Percentiles rank a stretch among this genome's conserved stretches.
Evolutionary conservation across 2,888 invertebrate species (phyloP).

Genomic region (Lycophotia porphyrea): DNA sequence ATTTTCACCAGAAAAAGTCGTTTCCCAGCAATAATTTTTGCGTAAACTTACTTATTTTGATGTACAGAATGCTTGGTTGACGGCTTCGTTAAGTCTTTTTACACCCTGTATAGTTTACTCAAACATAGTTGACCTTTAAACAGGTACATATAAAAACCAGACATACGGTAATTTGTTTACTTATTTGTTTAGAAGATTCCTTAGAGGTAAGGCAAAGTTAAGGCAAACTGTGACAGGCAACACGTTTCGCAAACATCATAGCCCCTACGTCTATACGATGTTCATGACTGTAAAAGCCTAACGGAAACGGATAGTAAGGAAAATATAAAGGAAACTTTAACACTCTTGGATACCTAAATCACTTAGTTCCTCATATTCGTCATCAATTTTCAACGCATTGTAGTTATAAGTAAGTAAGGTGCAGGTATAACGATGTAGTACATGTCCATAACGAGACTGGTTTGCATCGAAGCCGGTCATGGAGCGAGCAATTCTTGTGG

Average conservation of each 20-base stretch:
- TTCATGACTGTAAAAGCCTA: not conserved
- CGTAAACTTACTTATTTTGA: no score
- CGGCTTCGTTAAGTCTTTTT: no score
- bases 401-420: slow-evolving; percentile 49
- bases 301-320: not conserved
- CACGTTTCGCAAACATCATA: no score
- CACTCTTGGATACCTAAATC: not conserved
- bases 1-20: no score
- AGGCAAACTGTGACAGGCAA: not conserved
- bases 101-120: no score
- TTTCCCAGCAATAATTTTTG: no score
- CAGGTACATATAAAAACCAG: not conserved
- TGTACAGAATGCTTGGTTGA: no score
- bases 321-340: not conserved
- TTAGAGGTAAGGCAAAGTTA: not conserved
- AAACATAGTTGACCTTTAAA: not conserved
- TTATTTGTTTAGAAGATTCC: not conserved
- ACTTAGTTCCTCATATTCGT: slow-evolving; percentile 51
- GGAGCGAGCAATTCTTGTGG: slow-evolving; percentile 30
- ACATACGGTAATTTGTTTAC: not conserved
- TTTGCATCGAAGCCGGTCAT: slow-evolving; percentile 53
- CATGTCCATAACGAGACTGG: slow-evolving; percentile 44
- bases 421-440: slow-evolving; percentile 27
- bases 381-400: slow-evolving; percentile 49
- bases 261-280: not conserved